A percentile compares a stretch with the other conserved stretches of the same genome.
Conservation (phyloP, 2,888 invertebrate species). For the Sussaba pulchella region DNA sequence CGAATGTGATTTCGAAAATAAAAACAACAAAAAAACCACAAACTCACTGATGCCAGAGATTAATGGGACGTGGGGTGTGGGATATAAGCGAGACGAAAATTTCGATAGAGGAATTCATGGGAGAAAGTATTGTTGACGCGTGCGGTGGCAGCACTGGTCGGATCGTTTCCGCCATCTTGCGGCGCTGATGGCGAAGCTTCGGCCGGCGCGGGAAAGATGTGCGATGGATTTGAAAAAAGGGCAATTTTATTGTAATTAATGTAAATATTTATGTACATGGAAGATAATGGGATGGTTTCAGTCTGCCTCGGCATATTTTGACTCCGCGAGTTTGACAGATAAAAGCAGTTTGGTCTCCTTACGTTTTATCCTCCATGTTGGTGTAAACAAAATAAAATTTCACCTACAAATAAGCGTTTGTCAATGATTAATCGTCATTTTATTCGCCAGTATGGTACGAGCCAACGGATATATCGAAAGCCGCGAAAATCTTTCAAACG, state of each 20-base stretch:
- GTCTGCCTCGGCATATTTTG: too few relatives aligned
- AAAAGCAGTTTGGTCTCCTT: too few relatives aligned
- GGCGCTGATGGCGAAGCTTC: not conserved
- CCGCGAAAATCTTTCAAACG: constrained; percentile 88
- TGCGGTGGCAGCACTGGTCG: constrained; percentile 54
- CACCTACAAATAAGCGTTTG: too few relatives aligned
- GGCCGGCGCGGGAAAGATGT: not conserved
- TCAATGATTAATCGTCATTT: constrained; percentile 19
- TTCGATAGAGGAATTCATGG: constrained; percentile 14
- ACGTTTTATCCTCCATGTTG: too few relatives aligned
- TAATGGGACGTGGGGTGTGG: too few relatives aligned
- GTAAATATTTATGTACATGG: too few relatives aligned
- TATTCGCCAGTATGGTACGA: constrained; percentile 93
- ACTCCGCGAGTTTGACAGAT: too few relatives aligned
- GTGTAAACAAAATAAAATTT: too few relatives aligned
- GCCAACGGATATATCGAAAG: constrained; percentile 93
- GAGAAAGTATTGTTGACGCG: constrained; percentile 25
- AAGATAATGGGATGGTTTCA: too few relatives aligned
- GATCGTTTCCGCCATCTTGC: not conserved
- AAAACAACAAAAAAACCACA: too few relatives aligned
- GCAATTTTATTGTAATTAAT: too few relatives aligned
- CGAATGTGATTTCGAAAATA: too few relatives aligned
- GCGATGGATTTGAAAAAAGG: not conserved
- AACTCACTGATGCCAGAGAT: constrained; percentile 8
- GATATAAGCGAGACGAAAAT: constrained; percentile 1